Conservation (phyloP, 2,888 invertebrate species). For the Hetaerina titia region DNA sequence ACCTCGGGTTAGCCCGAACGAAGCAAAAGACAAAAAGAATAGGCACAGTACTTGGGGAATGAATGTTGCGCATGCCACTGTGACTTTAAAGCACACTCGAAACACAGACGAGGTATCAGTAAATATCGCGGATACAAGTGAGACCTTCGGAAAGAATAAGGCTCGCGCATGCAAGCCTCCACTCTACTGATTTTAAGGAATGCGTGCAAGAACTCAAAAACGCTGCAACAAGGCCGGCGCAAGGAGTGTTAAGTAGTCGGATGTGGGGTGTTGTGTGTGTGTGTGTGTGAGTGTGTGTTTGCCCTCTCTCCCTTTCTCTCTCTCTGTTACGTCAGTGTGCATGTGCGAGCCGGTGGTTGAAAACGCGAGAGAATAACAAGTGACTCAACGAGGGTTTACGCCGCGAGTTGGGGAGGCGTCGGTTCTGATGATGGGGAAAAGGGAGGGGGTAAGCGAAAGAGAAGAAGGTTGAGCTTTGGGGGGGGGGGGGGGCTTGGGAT, state of each 20-base stretch:
- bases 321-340: too few relatives aligned
- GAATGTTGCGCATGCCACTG: not conserved
- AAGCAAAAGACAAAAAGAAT: not conserved
- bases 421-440: not conserved
- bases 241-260: not conserved
- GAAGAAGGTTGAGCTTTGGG: not conserved
- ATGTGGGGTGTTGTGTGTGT: not conserved
- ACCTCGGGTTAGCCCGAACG: slow-evolving; percentile 40
- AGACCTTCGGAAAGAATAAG: not conserved
- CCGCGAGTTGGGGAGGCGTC: not conserved
- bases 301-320: not conserved
- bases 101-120: not conserved
- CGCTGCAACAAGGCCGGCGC: not conserved
- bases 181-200: slow-evolving; percentile 33
- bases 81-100: not conserved
- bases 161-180: slow-evolving; percentile 20
- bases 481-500: not conserved
- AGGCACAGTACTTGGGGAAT: not conserved
- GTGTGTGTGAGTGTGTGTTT: not conserved
- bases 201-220: slow-evolving; percentile 19
- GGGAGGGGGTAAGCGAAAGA: not conserved
- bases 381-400: slow-evolving; percentile 28
- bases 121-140: slow-evolving; percentile 10
- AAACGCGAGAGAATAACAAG: slow-evolving; percentile 26
- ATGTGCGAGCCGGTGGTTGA: not conserved